These are phyloP conservation scores for Aurelia sp. DNA, from an alignment of 30 jellyfish, hydroid and myxozoan species.

Conservation along the genomic window DNA sequence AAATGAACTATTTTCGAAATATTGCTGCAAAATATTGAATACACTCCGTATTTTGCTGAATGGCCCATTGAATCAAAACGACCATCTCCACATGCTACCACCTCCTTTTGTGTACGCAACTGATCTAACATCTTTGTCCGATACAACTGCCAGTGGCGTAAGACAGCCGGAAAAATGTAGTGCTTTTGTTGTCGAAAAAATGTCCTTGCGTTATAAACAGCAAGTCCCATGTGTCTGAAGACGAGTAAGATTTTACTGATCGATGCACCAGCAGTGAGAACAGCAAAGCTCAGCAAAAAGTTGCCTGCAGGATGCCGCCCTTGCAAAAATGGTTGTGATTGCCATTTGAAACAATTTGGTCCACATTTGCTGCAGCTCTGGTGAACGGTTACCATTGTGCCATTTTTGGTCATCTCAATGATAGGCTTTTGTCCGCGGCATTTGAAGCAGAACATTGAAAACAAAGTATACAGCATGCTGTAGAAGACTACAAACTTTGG, in stretches of 20 bases:
- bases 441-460: constrained; percentile 23
- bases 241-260: constrained; percentile 16
- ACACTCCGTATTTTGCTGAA: no score
- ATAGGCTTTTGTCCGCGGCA: constrained; percentile 6
- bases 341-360: constrained; percentile 15
- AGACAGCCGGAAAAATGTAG: constrained; percentile 31
- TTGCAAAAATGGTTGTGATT: constrained; percentile 3
- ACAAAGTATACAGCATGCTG: constrained; percentile 1
- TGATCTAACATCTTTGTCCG: constrained; percentile 7
- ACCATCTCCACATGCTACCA: constrained; percentile 17
- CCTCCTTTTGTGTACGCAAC: constrained; percentile 1
- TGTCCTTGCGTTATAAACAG: constrained; percentile 9
- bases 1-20: no score
- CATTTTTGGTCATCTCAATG: constrained; percentile 6
- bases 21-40: no score
- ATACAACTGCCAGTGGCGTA: constrained; percentile 18
- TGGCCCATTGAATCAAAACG: not conserved
- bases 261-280: constrained; percentile 23
- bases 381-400: constrained; percentile 36
- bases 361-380: constrained; percentile 30
- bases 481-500: constrained; percentile 21
- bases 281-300: constrained; percentile 2
- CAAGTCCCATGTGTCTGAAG: constrained; percentile 17
- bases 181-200: constrained; percentile 5
- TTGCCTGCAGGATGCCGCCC: constrained; percentile 36